Evolutionary conservation across 2,797 vertebrate genomes (phyloP).

Genomic region (Thalassophryne amazonica): DNA sequence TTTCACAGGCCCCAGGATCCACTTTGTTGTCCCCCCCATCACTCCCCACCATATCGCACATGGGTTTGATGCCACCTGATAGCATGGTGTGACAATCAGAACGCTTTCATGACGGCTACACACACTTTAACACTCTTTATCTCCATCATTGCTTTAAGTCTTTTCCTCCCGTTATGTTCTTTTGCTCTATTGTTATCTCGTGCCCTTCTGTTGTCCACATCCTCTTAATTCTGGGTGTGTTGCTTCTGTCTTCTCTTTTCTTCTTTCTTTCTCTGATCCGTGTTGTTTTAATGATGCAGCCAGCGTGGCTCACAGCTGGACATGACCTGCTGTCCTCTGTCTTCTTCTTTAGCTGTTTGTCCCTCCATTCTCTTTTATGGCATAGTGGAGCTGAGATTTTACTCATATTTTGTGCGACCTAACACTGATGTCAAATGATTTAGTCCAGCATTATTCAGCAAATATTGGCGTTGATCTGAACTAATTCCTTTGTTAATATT

Average conservation of each 20-base stretch:
- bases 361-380: no score
- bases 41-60: slow-evolving; percentile 85
- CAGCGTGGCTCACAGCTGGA: slow-evolving; percentile 26
- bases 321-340: neutral
- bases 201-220: slow-evolving; percentile 37
- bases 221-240: slow-evolving; percentile 44
- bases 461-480: no score
- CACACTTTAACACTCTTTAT: slow-evolving; percentile 67
- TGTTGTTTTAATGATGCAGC: slow-evolving; percentile 29
- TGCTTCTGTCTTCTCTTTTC: slow-evolving; percentile 49
- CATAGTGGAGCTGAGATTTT: no score
- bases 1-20: slow-evolving; percentile 87
- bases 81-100: slow-evolving; percentile 89
- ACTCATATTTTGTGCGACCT: no score
- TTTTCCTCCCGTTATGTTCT: slow-evolving; percentile 35
- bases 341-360: neutral
- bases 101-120: slow-evolving; percentile 90
- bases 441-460: no score
- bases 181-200: slow-evolving; percentile 64
- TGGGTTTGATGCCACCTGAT: slow-evolving; percentile 92
- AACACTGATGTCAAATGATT: no score
- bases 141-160: slow-evolving; percentile 38
- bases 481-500: no score
- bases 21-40: slow-evolving; percentile 96
- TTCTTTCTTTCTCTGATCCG: slow-evolving; percentile 53